Evolutionary conservation across 2,797 vertebrate species (phyloP).

Genomic region (Coregonus suidteri): DNA sequence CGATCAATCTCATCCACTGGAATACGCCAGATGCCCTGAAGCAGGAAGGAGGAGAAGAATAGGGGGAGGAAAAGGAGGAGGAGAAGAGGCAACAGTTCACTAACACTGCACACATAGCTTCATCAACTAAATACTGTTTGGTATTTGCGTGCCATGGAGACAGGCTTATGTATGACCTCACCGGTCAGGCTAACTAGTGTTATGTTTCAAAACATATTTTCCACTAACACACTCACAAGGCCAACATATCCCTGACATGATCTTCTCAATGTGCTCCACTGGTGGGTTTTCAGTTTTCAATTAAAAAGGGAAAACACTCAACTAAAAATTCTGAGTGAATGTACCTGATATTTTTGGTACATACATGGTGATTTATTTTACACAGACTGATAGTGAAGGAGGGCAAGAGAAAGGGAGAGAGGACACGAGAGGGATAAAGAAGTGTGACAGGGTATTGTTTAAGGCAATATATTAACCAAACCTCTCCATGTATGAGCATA

Average conservation of each 20-base stretch:
- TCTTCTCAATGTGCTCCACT: slow-evolving; percentile 87
- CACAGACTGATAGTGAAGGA: neutral
- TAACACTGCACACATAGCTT: neutral
- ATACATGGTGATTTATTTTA: neutral
- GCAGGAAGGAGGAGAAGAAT: neutral
- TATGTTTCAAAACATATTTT: neutral
- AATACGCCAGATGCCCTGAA: slow-evolving; percentile 98
- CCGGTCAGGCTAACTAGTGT: neutral
- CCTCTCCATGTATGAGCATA: neutral
- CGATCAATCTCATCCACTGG: slow-evolving; percentile 99
- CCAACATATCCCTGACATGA: slow-evolving; percentile 80
- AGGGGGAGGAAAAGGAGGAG: no score
- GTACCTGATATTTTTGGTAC: neutral
- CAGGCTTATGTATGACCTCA: slow-evolving; percentile 5
- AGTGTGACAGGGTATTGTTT: neutral
- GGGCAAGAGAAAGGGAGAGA: neutral
- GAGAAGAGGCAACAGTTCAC: slow-evolving; percentile 1
- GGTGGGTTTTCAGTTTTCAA: neutral
- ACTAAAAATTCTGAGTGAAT: neutral
- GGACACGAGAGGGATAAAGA: slow-evolving; percentile 49
- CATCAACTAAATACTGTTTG: slow-evolving; percentile 12
- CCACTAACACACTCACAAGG: neutral
- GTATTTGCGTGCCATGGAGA: neutral
- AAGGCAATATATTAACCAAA: neutral
- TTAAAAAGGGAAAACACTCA: neutral